Base-by-base conservation (phyloP, 2,888 invertebrate species). In the Melieria omissa region DNA sequence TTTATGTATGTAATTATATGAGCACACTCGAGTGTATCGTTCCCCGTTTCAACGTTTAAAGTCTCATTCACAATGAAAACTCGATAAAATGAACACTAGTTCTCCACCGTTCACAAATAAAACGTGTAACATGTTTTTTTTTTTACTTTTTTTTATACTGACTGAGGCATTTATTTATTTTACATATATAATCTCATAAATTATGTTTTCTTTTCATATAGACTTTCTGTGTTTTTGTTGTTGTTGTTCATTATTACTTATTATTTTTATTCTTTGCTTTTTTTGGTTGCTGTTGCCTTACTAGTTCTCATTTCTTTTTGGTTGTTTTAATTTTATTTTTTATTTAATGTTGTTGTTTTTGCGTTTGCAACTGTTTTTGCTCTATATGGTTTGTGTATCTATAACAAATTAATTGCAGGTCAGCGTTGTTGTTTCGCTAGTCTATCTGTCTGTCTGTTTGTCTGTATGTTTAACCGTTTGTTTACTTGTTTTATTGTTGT, bases 81-180 rank as follows among this genome's bases (percentile, higher is more conserved):
- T 29, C 29, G 29, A 29, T 29, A 29, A 29, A 29, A 29, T 29
- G 29, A 29, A 29, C 29, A 29, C 29, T 29, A 29, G 29, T 29
- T 29, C 29, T 3, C 29, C 29, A 29, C 29, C 47, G 5, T 12
- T 6, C 65, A 44, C 4, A 71, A 71, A 65, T 71, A 62, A 65
- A 71, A 71, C 65, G 41, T 65, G 41, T 52, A 29, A 52, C 52
- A 41, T 44, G 47, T 55, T 47, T 71, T 71, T 64, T 57, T 57
- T 66, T 49, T 65, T 73, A 68, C 67, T 77, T 78, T 77, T 81
- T 82, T 85, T 84, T 85, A 87, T 87, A 86, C 86, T 87, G 86
- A 87, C 86, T 87, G 87, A 87, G 87, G 87, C 87, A 86, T 86
- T 86, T 84, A 82, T 83, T 82, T 70, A 73, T 70, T 76, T 77